Evolutionary conservation across 2,113 vertebrate genomes (phyloP).

Genomic region (Microtus oregoni): DNA sequence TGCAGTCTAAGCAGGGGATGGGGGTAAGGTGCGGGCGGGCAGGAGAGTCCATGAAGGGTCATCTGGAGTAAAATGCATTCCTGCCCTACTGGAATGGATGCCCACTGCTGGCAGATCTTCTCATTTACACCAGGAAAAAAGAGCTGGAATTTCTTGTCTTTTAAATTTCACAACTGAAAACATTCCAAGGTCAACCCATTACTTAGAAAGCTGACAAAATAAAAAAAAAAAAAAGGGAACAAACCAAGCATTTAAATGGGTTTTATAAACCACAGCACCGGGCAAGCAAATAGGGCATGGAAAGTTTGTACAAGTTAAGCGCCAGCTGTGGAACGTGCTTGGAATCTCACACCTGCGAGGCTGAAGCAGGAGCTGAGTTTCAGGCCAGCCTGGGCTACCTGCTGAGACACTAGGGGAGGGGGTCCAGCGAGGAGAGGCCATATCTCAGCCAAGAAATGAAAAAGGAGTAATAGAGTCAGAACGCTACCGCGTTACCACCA

Average conservation of each 20-base stretch:
- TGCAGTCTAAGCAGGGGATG: background rate
- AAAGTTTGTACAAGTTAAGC: background rate
- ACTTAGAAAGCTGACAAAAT: slow-evolving; percentile 24
- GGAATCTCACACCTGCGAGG: background rate
- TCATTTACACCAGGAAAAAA: slow-evolving; percentile 8
- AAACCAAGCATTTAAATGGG: background rate
- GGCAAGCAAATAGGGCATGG: background rate
- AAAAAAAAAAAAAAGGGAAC: background rate
- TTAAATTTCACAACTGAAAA: slow-evolving; percentile 45
- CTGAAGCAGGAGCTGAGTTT: background rate
- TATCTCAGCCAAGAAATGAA: slow-evolving; percentile 25
- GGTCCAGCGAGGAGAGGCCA: background rate
- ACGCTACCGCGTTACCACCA: background rate
- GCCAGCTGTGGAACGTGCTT: background rate
- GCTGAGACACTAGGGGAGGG: background rate
- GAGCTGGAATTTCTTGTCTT: background rate
- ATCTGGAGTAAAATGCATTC: background rate
- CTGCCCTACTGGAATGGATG: background rate
- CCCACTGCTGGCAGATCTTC: background rate
- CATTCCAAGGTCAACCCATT: background rate
- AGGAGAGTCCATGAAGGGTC: background rate
- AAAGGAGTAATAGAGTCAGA: background rate
- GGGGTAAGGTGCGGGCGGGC: no score
- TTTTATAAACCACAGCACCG: background rate
- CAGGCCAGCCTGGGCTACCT: background rate